Conservation (phyloP, 2,888 invertebrate species). For the Sphecodes monilicornis region DNA sequence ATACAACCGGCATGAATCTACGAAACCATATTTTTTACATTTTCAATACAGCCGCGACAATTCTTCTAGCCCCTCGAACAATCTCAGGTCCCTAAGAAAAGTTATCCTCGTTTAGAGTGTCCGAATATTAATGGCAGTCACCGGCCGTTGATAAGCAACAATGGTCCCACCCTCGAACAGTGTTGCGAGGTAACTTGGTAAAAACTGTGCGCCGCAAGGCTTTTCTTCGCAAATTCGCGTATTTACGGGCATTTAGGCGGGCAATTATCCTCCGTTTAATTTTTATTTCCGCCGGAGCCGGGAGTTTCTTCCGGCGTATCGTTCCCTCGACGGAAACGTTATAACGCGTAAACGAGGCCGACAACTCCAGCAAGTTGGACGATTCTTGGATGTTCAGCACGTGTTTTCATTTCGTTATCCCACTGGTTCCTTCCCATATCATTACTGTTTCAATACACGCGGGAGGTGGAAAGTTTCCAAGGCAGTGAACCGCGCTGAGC, state of each 20-base stretch:
- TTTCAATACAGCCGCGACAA: too few species aligned
- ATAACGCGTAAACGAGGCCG: slow-evolving; percentile 62
- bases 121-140: not conserved
- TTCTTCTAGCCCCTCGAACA: too few species aligned
- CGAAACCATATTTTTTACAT: too few species aligned
- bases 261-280: slow-evolving; percentile 44
- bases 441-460: slow-evolving; percentile 71
- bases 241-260: slow-evolving; percentile 30
- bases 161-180: not conserved
- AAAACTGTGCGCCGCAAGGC: not conserved
- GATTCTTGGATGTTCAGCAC: slow-evolving; percentile 58
- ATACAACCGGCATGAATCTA: too few species aligned
- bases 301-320: slow-evolving; percentile 34
- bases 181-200: not conserved
- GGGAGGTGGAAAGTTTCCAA: slow-evolving; percentile 61
- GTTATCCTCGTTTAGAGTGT: not conserved
- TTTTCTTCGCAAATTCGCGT: slow-evolving; percentile 17
- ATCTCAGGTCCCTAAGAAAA: too few species aligned
- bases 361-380: slow-evolving; percentile 60
- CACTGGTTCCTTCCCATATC: slow-evolving; percentile 61
- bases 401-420: slow-evolving; percentile 71
- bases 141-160: not conserved
- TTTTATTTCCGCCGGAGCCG: slow-evolving; percentile 41
- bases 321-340: slow-evolving; percentile 51
- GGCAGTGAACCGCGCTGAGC: slow-evolving; percentile 28